These are phyloP conservation scores for Calypte anna DNA, from an alignment of 2,113 vertebrate species.

Conservation along the genomic window DNA sequence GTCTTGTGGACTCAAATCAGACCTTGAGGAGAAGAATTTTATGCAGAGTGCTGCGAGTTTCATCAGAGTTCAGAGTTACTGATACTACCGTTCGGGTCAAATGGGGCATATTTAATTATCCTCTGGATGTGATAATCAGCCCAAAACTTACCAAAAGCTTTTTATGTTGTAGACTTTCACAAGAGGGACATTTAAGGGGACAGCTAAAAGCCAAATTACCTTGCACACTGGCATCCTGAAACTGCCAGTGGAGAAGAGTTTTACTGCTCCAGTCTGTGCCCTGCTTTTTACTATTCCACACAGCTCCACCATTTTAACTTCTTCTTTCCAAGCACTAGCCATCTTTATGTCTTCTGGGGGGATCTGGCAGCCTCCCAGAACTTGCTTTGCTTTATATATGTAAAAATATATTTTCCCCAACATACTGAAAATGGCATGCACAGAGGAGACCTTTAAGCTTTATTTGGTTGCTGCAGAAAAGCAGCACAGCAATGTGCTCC, in stretches of 20 bases:
- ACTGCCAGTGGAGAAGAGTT: background rate
- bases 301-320: background rate
- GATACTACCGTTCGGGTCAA: background rate
- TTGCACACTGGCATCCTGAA: background rate
- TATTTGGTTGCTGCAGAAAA: constrained; percentile 4
- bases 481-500: background rate
- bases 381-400: background rate
- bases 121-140: background rate
- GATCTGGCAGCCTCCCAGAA: background rate
- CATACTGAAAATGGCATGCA: background rate
- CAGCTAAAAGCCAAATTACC: background rate
- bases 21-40: background rate
- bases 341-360: background rate
- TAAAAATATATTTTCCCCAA: background rate
- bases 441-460: background rate
- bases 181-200: background rate
- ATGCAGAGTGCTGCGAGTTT: background rate
- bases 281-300: background rate
- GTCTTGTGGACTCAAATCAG: background rate
- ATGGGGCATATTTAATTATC: background rate
- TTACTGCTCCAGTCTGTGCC: background rate
- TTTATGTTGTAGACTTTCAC: background rate
- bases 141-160: background rate
- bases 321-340: background rate
- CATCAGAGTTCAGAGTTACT: background rate